These are phyloP conservation scores for Ennomos fuscantarius DNA, from an alignment of 2,888 invertebrate genomes.

Conservation along the genomic window DNA sequence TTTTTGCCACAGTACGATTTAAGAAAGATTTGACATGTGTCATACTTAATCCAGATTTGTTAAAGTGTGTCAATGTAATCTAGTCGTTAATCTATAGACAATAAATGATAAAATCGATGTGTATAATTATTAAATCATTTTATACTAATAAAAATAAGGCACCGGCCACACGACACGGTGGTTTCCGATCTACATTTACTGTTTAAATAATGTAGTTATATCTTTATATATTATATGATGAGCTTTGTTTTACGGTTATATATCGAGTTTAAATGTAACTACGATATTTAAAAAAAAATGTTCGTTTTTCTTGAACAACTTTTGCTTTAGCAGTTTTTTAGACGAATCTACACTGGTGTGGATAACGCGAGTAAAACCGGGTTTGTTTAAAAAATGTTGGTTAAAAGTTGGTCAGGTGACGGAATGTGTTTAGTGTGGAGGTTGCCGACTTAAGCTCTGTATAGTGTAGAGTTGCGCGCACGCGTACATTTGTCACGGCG, in stretches of 20 bases:
- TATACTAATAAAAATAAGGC: constrained; percentile 7
- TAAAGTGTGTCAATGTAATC: constrained; percentile 7
- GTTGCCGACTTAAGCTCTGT: constrained; percentile 22
- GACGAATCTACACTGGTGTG: too few species aligned
- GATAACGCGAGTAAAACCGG: background rate
- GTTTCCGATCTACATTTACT: constrained; percentile 53
- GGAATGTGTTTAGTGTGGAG: constrained; percentile 6
- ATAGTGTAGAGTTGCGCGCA: constrained; percentile 67
- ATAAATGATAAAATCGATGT: background rate
- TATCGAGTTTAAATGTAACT: constrained; percentile 15
- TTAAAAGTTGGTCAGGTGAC: background rate
- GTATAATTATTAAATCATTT: too few species aligned
- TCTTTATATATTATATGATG: constrained; percentile 77
- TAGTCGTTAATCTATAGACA: constrained; percentile 19
- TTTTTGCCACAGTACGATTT: too few species aligned
- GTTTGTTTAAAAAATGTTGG: background rate
- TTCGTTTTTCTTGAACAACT: constrained; percentile 1
- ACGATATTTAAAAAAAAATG: constrained; percentile 45
- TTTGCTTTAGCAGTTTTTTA: background rate
- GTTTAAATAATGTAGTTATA: constrained; percentile 72
- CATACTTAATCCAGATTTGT: too few species aligned
- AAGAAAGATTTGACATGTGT: too few species aligned
- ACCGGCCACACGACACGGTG: constrained; percentile 45
- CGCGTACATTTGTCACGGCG: constrained; percentile 56
- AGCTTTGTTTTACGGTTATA: constrained; percentile 72